phyloP scores from a whole-genome alignment of 2,113 vertebrate species.

The Limnothrissa miodon region DNA sequence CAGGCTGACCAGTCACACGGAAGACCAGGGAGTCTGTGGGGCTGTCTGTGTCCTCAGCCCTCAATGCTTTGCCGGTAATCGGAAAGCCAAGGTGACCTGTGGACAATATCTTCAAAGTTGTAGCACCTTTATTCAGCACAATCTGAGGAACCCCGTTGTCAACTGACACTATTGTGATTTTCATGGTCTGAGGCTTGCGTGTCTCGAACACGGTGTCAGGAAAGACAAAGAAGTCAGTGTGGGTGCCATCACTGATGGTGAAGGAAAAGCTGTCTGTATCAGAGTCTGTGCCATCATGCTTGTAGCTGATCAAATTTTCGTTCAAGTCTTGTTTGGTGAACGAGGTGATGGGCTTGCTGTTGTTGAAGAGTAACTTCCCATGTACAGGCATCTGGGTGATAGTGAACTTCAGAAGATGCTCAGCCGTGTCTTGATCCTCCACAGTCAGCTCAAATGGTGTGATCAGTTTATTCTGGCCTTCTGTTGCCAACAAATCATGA shows the following conservation, averaged over 20 bases:
- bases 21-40: conserved; percentile 71
- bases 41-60: conserved; percentile 86
- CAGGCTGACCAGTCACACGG: conserved; percentile 75
- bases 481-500: conserved; percentile 78
- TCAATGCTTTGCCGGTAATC: conserved; percentile 82
- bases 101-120: conserved; percentile 77
- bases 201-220: conserved; percentile 90
- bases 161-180: conserved; percentile 77
- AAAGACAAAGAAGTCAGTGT: conserved; percentile 89
- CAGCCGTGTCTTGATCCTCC: conserved; percentile 88
- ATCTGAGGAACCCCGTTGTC: conserved; percentile 85
- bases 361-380: conserved; percentile 84
- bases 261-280: conserved; percentile 89
- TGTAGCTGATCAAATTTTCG: conserved; percentile 94
- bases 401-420: conserved; percentile 78
- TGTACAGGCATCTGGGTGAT: conserved; percentile 84
- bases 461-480: conserved; percentile 86
- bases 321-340: conserved; percentile 94
- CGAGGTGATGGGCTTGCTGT: conserved; percentile 66
- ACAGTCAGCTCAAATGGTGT: conserved; percentile 91
- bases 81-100: conserved; percentile 82
- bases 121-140: conserved; percentile 82
- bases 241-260: conserved; percentile 87
- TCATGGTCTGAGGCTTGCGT: conserved; percentile 83
- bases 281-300: conserved; percentile 84